Evolutionary conservation across 1,140 invertebrate genomes (phyloP).

Genomic region (Drosophila kepulauana): DNA sequence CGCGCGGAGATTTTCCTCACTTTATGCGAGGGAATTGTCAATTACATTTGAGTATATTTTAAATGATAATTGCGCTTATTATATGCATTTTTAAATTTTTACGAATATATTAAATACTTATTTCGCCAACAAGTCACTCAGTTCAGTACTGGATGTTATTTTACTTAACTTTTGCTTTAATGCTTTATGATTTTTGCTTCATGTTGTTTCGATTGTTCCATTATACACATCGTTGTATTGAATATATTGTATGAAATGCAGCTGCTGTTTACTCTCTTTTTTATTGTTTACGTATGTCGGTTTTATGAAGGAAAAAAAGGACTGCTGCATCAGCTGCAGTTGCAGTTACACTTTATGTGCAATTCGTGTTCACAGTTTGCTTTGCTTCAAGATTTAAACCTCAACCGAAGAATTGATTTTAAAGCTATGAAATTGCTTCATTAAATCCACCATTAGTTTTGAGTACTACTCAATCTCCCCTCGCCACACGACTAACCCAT

Average conservation of each 20-base stretch:
- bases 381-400: not conserved
- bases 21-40: not conserved
- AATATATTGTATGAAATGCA: slow-evolving; percentile 25
- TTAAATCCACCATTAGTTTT: not conserved
- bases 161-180: not conserved
- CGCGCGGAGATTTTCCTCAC: slow-evolving; percentile 4
- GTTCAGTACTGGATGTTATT: not conserved
- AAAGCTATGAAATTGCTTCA: not conserved
- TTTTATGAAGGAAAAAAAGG: slow-evolving; percentile 29
- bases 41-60: not conserved
- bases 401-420: not conserved
- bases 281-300: not conserved
- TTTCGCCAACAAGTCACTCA: not conserved
- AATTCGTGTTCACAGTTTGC: not conserved
- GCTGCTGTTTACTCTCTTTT: not conserved
- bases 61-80: not conserved
- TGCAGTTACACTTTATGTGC: not conserved
- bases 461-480: slow-evolving; percentile 4
- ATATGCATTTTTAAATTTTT: not conserved
- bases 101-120: not conserved
- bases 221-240: not conserved
- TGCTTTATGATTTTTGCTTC: not conserved
- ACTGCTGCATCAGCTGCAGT: slow-evolving; percentile 13
- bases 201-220: slow-evolving; percentile 1
- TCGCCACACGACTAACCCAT: slow-evolving; percentile 1